Evolutionary conservation across 2,797 vertebrate species (phyloP).

Genomic region (Harpia harpyja): DNA sequence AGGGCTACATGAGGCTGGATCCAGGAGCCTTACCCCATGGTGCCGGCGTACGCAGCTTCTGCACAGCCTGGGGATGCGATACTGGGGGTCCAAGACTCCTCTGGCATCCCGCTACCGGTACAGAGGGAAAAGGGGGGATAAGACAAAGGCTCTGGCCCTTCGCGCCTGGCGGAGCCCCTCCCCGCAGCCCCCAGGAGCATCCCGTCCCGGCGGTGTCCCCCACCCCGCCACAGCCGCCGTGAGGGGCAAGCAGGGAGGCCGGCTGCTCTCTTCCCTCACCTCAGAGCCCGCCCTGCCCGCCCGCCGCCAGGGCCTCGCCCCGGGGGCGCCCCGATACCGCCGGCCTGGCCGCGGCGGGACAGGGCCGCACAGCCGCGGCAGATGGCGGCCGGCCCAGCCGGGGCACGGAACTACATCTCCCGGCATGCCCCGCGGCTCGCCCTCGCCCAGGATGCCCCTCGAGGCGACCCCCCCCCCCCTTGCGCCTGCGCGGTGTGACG

Average conservation of each 20-base stretch:
- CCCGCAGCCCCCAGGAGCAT: neutral
- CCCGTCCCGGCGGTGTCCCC: no score
- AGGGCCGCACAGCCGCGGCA: fast-evolving
- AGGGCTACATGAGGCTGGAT: fast-evolving
- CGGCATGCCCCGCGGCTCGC: neutral
- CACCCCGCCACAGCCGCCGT: neutral
- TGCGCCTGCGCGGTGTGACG: neutral
- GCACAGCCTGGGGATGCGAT: fast-evolving
- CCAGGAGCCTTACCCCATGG: fast-evolving
- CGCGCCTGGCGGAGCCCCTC: fast-evolving
- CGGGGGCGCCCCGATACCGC: fast-evolving
- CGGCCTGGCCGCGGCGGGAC: no score
- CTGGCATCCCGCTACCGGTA: fast-evolving
- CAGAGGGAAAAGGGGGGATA: fast-evolving
- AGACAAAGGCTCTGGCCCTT: no score
- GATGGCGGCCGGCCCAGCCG: fast-evolving
- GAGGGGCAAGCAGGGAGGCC: no score
- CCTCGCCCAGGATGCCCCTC: fast-evolving
- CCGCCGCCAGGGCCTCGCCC: neutral
- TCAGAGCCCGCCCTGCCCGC: neutral
- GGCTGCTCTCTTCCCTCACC: no score
- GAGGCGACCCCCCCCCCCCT: fast-evolving
- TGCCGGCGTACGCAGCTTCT: fast-evolving
- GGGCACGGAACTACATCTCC: neutral
- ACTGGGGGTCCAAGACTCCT: fast-evolving